These are phyloP conservation scores for Stenurella melanura DNA, from an alignment of 2,888 invertebrate genomes.

Conservation along the genomic window DNA sequence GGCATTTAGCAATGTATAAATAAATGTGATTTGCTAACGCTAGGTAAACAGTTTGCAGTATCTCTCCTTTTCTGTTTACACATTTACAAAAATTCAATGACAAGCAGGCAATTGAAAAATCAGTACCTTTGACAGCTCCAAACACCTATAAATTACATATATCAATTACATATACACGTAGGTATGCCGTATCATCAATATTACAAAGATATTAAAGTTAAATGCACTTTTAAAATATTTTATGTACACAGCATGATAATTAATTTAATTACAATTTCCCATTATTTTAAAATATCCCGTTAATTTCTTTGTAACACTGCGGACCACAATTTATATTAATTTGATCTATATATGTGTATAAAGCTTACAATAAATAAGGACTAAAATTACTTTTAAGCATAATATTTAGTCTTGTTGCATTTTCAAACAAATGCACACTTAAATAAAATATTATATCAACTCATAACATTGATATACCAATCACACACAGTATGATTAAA, in stretches of 20 bases:
- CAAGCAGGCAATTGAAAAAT: not conserved
- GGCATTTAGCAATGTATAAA: no score
- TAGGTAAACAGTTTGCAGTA: not conserved
- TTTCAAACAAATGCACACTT: slow-evolving; percentile 74
- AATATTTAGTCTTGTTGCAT: slow-evolving; percentile 65
- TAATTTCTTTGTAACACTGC: slow-evolving; percentile 39
- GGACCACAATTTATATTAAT: slow-evolving; percentile 24
- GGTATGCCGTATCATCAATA: slow-evolving; percentile 32
- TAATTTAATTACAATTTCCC: slow-evolving; percentile 22
- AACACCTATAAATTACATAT: slow-evolving; percentile 33
- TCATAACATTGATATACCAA: slow-evolving; percentile 74
- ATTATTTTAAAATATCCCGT: slow-evolving; percentile 21
- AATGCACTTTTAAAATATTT: slow-evolving; percentile 18
- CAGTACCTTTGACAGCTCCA: slow-evolving; percentile 40
- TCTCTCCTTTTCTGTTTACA: slow-evolving; percentile 4
- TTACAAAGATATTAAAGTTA: slow-evolving; percentile 30
- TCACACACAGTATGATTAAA: slow-evolving; percentile 75
- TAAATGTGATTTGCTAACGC: no score
- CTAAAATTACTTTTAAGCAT: slow-evolving; percentile 39
- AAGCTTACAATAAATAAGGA: slow-evolving; percentile 40
- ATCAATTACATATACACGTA: slow-evolving; percentile 38
- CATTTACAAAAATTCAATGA: not conserved
- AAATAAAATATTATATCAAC: slow-evolving; percentile 70
- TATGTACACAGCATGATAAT: not conserved
- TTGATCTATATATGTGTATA: slow-evolving; percentile 25